Evolutionary conservation across 2,113 vertebrate genomes (phyloP), one percentile per base, ranked within the genome.

Genomic region (Embiotoca jacksoni): DNA sequence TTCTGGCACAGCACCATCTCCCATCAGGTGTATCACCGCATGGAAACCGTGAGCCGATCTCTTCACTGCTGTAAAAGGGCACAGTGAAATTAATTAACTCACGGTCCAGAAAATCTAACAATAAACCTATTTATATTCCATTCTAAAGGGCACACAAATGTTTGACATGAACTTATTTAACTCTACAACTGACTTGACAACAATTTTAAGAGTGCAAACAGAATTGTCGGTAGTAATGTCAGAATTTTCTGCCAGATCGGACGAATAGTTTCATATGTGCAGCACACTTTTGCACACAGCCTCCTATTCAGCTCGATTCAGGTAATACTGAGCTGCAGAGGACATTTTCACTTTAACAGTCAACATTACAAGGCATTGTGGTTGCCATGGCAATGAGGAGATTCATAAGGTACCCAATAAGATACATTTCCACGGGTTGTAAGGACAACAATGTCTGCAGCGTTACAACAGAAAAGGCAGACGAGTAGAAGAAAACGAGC

Each of bases 11-110:
- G 53, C 62, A 72, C 37, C 76, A 73, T 44, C 36, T 78, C 46
- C 53, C 46, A 35, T 76, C 75, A 74, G 67, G 41, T 56, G 72
- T 30, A 3, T 47, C 78, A 10, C 10, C 88, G 74, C 52, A 54
- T 32, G 55, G 79, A 55, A 65, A 63, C 30, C 13, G 15, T 3
- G 59, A 67, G 63, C 37, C 0, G 8, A 46, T 58, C 55, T 31
- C 57, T 64, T 91, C 83, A 91, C 60, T 78, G 89, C 88, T 89
- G 91, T 41, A 69, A 86, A 76, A 84, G 72, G 80, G 56, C 72
- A 88, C 59, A 87, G 44, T 30, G 57, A 44, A 72, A 72, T 72
- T 39, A 47, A 84, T 56, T 4, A 64, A 78, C 53, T 72, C 58
- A 54, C 6, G 46, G 16, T 56, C n/a, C 31, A 47, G 32, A 60